Base-by-base conservation (phyloP, 35 echinoderm and acorn worm genomes). In the Acanthaster planci region DNA sequence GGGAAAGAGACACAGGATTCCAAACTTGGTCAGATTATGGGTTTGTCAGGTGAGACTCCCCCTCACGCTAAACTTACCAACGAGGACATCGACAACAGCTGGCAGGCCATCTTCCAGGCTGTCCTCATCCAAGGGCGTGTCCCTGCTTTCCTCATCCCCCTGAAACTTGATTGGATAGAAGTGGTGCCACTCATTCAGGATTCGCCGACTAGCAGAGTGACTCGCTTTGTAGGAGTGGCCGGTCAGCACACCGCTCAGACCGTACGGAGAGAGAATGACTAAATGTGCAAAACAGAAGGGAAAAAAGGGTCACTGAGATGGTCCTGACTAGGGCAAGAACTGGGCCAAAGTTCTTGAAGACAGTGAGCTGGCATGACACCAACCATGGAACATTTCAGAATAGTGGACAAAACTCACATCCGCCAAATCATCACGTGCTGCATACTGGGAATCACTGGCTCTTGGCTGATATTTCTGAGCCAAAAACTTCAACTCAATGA, bases 151-250 rank as follows among this genome's bases (percentile, higher is more conserved):
- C 14, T 56, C 83, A 38, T 91, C 88, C 8, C 86, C 90, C 17
- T 82, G 96, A 29, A 51, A 80, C 83, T 80, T 90, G 67, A 97
- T 84, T 1, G 96, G 96, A 83, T 94, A 99, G 92, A 99, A 99
- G 50, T 86, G 67, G n/a, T 67, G 77, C 96, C 96, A 99, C 39
- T 99, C 96, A 37, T 87, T 12, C 35, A 99, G 82, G 52, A 99
- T 82, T 55, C 87, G 86, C 50, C 38, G 53, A 19, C 76, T 89
- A 16, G 77, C 75, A 64, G 90, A 89, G 53, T 85, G 83, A 35
- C 30, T 85, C 2, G 68, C 56, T 64, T 94, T 99, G 86, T 91
- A 94, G 51, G 81, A 84, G 50, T 99, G 96, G 8, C 92, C 89
- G 18, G 89, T 89, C 34, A 94, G 57, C 54, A 94, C 81, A 26